These are phyloP conservation scores for Lepus townsendii DNA, from an alignment of 2,797 vertebrate species.

Conservation along the genomic window DNA sequence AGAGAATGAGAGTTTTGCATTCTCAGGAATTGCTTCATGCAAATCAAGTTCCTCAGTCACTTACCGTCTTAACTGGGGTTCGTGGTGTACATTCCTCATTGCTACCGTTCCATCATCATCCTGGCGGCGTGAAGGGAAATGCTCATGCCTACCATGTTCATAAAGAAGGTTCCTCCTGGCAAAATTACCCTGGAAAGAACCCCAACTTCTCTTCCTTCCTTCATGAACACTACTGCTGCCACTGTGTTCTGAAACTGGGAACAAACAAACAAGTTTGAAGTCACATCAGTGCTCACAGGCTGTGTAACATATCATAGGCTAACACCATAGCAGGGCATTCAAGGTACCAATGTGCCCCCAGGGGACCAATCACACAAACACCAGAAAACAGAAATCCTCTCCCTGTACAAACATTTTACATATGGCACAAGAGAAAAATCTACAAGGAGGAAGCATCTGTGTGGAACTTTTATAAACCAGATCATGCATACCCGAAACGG, in stretches of 20 bases:
- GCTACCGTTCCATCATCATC: background rate
- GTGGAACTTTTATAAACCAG: background rate
- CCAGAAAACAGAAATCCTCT: background rate
- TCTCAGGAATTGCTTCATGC: background rate
- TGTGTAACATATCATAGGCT: background rate
- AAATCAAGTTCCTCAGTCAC: background rate
- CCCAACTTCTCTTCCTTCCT: slow-evolving; percentile 87
- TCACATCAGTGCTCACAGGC: background rate
- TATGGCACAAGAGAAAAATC: background rate
- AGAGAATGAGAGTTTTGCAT: background rate
- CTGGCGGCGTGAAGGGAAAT: background rate
- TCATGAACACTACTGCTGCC: slow-evolving; percentile 85
- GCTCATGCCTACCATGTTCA: background rate
- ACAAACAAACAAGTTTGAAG: slow-evolving; percentile 33
- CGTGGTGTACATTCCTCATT: background rate
- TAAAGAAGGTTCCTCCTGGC: slow-evolving; percentile 77
- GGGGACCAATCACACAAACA: background rate
- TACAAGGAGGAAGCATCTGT: background rate
- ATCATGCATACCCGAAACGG: too few species aligned
- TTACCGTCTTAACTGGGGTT: background rate
- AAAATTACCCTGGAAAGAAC: slow-evolving; percentile 86
- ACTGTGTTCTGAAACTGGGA: slow-evolving; percentile 89
- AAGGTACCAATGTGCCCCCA: background rate
- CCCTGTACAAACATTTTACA: background rate
- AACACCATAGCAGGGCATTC: background rate